phyloP scores from a whole-genome alignment of 2,113 vertebrate genomes.

The Bubo blakistoni region DNA sequence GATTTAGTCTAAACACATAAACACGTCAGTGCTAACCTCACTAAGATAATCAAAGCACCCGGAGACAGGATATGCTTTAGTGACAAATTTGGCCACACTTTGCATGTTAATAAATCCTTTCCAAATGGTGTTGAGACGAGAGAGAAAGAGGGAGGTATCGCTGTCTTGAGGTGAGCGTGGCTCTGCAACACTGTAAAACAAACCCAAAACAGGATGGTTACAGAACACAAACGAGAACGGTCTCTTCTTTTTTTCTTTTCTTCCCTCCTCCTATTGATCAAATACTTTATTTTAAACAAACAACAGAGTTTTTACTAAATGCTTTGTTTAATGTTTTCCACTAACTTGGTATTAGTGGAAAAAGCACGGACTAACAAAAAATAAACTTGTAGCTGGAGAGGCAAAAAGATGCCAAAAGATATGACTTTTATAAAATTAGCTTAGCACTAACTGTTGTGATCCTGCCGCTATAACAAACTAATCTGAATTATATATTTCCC shows the following conservation, averaged over 20 bases:
- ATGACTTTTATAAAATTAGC: neutral
- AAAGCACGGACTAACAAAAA: neutral
- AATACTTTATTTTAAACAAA: neutral
- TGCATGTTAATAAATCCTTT: slow-evolving; percentile 98
- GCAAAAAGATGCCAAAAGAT: neutral
- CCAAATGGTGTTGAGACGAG: slow-evolving; percentile 88
- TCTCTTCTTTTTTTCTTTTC: neutral
- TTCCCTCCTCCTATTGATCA: neutral
- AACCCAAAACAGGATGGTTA: slow-evolving; percentile 49
- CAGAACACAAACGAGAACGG: neutral
- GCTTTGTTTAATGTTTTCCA: neutral
- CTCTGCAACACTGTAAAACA: slow-evolving; percentile 74
- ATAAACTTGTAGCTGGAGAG: neutral
- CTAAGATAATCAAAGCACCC: slow-evolving; percentile 88
- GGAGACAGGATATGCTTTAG: slow-evolving; percentile 92
- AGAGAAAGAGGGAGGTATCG: slow-evolving; percentile 85
- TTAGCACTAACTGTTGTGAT: neutral
- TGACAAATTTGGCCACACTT: slow-evolving; percentile 94
- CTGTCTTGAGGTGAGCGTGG: slow-evolving; percentile 76
- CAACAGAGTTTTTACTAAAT: neutral
- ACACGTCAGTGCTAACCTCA: slow-evolving; percentile 78
- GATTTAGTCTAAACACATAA: neutral
- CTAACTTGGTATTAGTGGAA: neutral
- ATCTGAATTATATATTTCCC: neutral
- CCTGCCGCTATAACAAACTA: neutral